Base-by-base conservation (phyloP, 2,888 invertebrate species). In the Drosophila putrida region DNA sequence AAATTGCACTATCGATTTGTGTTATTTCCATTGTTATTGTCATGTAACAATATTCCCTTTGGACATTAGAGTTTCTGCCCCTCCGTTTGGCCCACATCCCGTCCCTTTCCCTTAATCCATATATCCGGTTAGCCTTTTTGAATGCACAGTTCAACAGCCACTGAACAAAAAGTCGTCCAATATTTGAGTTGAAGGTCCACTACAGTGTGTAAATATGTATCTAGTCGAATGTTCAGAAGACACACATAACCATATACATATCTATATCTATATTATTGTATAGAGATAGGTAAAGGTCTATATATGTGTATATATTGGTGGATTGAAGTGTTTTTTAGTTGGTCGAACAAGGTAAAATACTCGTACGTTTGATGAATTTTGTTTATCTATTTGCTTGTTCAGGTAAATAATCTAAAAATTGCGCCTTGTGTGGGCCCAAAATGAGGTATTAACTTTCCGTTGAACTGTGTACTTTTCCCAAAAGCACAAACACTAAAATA, bases 381-480 rank as follows among this genome's bases (percentile, higher is more conserved):
- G 89, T 77, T 88, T 82, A 69, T 61, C 53, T 57, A 49, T 47
- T 80, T 63, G 49, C 46, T 47, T 59, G 59, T 47, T 55, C 57
- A 50, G 41, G 68, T 67, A 88, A 82, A 85, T 73, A 85, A 64
- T 63, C 64, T 57, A 63, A 51, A 66, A 68, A 79, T 65, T 70
- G 63, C 86, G 75, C 67, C 68, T 70, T 85, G 77, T 63, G 72
- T 62, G 77, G 59, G 49, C 47, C 47, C 20, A 43, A 43, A 53
- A 49, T 25, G 20, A 53, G 44, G 60, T 44, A 78, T 65, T 63
- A 71, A 69, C 78, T 87, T 78, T 70, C 65, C 63, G 71, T 65
- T 54, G 61, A 38, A 50, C n/a, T 38, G 27, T 27, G 50, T 38
- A 25, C n/a, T 49, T 61, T 79, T 84, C 68, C 62, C 58, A 44